phyloP scores from a whole-genome alignment of 1,140 invertebrate species.

The Diuraphis noxia region DNA sequence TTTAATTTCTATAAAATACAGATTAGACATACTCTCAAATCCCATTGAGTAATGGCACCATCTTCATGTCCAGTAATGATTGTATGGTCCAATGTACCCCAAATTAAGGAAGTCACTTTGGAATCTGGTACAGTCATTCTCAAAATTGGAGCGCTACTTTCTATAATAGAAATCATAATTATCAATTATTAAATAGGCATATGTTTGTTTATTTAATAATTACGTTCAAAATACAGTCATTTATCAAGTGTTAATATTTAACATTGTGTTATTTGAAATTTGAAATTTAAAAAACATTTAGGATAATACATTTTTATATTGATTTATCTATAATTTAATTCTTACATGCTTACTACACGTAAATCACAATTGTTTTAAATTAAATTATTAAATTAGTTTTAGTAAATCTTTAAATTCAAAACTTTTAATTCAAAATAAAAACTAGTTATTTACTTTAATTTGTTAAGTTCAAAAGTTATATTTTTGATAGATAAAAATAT shows the following conservation, averaged over 20 bases:
- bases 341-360: neutral
- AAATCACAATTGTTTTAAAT: neutral
- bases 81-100: slow-evolving; percentile 89
- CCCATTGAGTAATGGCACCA: slow-evolving; percentile 89
- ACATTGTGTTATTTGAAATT: neutral
- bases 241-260: neutral
- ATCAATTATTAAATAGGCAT: neutral
- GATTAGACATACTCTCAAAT: slow-evolving; percentile 70
- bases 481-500: neutral
- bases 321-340: too few species aligned
- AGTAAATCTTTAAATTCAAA: too few species aligned
- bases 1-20: neutral
- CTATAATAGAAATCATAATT: slow-evolving; percentile 35
- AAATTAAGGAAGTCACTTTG: slow-evolving; percentile 89
- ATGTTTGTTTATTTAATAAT: neutral
- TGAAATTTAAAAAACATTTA: too few species aligned
- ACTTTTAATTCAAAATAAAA: too few species aligned
- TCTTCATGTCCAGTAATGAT: slow-evolving; percentile 94
- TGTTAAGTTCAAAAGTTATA: neutral
- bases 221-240: neutral
- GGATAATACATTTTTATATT: too few species aligned
- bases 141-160: slow-evolving; percentile 65
- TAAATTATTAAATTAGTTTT: neutral
- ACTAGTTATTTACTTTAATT: too few species aligned
- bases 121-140: slow-evolving; percentile 60